Base-by-base conservation (phyloP, 2,797 vertebrate species). In the Passerculus sandwichensis region DNA sequence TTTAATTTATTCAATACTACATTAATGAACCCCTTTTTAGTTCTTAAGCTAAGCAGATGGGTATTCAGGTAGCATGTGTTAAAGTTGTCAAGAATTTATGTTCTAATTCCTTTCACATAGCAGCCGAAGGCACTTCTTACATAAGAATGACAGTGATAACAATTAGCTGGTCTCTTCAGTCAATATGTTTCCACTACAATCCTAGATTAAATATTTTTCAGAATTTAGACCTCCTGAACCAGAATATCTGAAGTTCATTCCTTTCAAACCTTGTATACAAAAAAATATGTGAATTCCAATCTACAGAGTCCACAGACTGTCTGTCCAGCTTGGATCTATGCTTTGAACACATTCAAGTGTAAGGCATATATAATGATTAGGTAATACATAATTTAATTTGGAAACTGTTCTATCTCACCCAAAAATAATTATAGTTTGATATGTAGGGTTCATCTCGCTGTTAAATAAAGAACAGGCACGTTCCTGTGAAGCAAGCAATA, bases 51-150 rank as follows among this genome's bases (percentile, higher is more conserved):
- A 94, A 94, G 84, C 77, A 87, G 93, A 94, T 91, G 71, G 88
- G 20, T 71, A 75, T 85, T 94, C 87, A 92, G 94, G 95, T 96
- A 97, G 91, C 89, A 94, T 91, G 91, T 95, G 94, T 92, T 95
- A 90, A 96, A 93, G 90, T 62, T 72, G 56, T 88, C 92, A 92
- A 84, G 70, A 85, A 79, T 88, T 77, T 93, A 78, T 79, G 62
- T 90, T 90, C 81, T 57, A 67, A 95, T 91, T 89, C 54, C 64
- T 75, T 72, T 79, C 91, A 88, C 38, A 88, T n/a, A 85, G 85
- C 92, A 89, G 85, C 47, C 4, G 0, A 82, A 89, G 74, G 72
- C 42, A 51, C 73, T 69, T 84, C 85, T 73, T 82, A 88, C 45
- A 59, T 67, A 91, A 84, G 64, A 57, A 38, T 50, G 53, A 67